Evolutionary conservation across 2,797 vertebrate genomes (phyloP).

Genomic region (Smutsia gigantea): DNA sequence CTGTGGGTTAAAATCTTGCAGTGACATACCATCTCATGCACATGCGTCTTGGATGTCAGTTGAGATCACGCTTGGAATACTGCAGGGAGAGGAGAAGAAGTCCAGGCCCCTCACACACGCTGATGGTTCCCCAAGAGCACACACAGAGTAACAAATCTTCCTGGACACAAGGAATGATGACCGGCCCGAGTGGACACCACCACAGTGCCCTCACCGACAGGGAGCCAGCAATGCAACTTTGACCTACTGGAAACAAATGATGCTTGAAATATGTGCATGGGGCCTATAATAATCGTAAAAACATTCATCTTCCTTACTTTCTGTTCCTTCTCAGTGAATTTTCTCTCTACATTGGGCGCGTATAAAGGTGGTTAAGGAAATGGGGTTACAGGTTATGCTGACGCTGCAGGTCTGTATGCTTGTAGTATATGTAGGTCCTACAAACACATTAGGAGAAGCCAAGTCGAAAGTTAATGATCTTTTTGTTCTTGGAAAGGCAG

Average conservation of each 20-base stretch:
- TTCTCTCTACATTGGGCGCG: conserved; percentile 57
- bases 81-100: not conserved
- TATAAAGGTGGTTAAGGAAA: conserved; percentile 63
- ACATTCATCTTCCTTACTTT: not conserved
- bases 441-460: conserved; percentile 34
- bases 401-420: not conserved
- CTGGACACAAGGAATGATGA: not conserved
- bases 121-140: not conserved
- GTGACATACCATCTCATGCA: not conserved
- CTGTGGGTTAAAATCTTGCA: not conserved
- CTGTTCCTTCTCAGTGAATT: not conserved
- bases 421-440: conserved; percentile 23
- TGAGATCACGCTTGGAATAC: conserved; percentile 10
- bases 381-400: conserved; percentile 2
- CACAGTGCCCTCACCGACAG: not conserved
- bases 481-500: conserved; percentile 60
- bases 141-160: not conserved
- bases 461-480: conserved; percentile 72
- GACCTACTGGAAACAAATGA: not conserved
- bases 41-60: not conserved
- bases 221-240: not conserved
- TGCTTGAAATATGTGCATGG: conserved; percentile 39
- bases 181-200: not conserved
- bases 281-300: not conserved
- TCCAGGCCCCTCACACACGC: not conserved